Conservation (phyloP, 2,888 invertebrate species). For the Boloria selene region DNA sequence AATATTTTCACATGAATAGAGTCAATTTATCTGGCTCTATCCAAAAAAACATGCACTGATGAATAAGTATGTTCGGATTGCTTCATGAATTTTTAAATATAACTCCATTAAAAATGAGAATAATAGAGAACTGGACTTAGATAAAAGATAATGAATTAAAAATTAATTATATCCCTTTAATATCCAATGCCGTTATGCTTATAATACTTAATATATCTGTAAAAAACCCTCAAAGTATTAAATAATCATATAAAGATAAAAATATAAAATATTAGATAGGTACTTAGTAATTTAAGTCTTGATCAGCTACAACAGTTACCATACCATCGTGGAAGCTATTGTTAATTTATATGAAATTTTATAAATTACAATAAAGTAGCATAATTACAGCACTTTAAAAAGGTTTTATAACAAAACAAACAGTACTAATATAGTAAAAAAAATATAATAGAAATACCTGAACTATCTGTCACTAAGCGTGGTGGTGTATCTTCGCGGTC, state of each 20-base stretch:
- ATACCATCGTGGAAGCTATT: neutral
- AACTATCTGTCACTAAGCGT: conserved; percentile 84
- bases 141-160: neutral
- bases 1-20: conserved; percentile 15
- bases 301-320: neutral
- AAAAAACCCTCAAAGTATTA: neutral
- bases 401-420: neutral
- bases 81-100: conserved; percentile 33
- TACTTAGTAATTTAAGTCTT: neutral
- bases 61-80: conserved; percentile 19
- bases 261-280: too few species aligned
- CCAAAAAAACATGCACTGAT: conserved; percentile 17
- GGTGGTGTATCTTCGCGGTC: conserved; percentile 79
- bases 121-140: conserved; percentile 17
- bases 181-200: neutral
- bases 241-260: too few species aligned
- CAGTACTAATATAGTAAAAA: conserved; percentile 5
- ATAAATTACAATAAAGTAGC: conserved; percentile 3
- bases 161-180: neutral
- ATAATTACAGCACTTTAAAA: neutral
- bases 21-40: conserved; percentile 15
- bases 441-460: conserved; percentile 67
- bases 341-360: conserved; percentile 11
- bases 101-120: conserved; percentile 24
- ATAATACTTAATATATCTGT: neutral